phyloP scores from a whole-genome alignment of 1,140 invertebrate species.

The Trachymyrmex septentrionalis region DNA sequence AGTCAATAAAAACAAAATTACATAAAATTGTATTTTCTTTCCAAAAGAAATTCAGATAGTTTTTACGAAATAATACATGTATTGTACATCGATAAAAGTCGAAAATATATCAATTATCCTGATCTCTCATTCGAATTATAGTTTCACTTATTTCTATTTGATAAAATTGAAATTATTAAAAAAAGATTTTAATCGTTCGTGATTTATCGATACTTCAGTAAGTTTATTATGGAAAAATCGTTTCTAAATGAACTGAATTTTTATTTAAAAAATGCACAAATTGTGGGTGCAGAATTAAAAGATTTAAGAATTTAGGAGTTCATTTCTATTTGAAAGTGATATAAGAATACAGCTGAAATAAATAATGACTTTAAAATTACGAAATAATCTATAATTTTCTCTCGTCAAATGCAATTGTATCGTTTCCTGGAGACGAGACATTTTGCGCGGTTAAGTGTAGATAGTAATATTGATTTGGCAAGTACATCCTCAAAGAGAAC shows the following conservation, averaged over 20 bases:
- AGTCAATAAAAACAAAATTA: constrained; percentile 41
- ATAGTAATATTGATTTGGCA: constrained; percentile 53
- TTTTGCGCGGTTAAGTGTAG: constrained; percentile 24
- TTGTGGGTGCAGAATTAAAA: neutral
- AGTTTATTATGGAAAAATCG: neutral
- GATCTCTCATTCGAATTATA: neutral
- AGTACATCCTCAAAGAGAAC: constrained; percentile 12
- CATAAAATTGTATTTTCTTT: constrained; percentile 12
- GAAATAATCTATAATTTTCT: neutral
- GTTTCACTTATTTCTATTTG: neutral
- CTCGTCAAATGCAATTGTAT: constrained; percentile 5
- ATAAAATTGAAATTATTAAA: neutral
- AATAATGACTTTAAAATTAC: neutral
- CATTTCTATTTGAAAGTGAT: neutral
- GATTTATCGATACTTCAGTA: neutral
- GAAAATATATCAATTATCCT: constrained; percentile 1
- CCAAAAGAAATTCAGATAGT: neutral
- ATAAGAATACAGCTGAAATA: neutral
- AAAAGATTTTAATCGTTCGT: neutral
- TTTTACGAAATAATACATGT: neutral
- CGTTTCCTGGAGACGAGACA: constrained; percentile 1
- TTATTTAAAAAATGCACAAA: neutral
- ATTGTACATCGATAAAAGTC: neutral
- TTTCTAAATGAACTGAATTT: neutral
- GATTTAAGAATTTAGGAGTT: neutral